phyloP scores from a whole-genome alignment of 2,888 invertebrate species.

The Hirtodrosophila alboralis region DNA sequence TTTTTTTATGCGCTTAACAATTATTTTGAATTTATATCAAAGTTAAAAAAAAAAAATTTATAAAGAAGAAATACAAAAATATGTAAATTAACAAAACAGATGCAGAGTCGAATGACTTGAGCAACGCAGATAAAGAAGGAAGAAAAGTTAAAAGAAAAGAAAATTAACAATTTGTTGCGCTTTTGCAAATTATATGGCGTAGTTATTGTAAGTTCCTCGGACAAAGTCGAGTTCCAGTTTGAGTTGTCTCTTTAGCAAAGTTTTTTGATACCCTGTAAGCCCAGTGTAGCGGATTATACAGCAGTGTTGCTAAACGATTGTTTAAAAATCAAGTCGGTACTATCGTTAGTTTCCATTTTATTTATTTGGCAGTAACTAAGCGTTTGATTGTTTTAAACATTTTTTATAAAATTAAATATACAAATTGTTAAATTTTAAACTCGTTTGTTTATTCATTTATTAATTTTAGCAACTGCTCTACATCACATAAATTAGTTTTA shows the following conservation, averaged over 20 bases:
- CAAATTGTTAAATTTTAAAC: too few species aligned
- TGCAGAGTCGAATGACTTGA: constrained; percentile 16
- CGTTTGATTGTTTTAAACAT: too few species aligned
- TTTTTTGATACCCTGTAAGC: constrained; percentile 26
- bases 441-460: too few species aligned
- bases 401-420: too few species aligned
- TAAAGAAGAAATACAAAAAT: constrained; percentile 54
- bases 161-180: constrained; percentile 79
- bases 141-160: constrained; percentile 54
- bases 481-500: too few species aligned
- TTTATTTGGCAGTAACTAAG: too few species aligned
- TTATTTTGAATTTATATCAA: constrained; percentile 50
- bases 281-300: neutral
- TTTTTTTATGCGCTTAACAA: constrained; percentile 36
- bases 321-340: too few species aligned
- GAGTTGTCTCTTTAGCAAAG: constrained; percentile 19
- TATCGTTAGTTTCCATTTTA: too few species aligned
- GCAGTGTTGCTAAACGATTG: neutral
- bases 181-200: constrained; percentile 66
- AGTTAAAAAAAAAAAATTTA: constrained; percentile 14
- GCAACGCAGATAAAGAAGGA: neutral
- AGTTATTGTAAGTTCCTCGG: constrained; percentile 33
- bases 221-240: constrained; percentile 43
- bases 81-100: constrained; percentile 67
- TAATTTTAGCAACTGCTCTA: too few species aligned